Evolutionary conservation across 1,140 invertebrate genomes (phyloP).

Genomic region (Drosophila arizonae): DNA sequence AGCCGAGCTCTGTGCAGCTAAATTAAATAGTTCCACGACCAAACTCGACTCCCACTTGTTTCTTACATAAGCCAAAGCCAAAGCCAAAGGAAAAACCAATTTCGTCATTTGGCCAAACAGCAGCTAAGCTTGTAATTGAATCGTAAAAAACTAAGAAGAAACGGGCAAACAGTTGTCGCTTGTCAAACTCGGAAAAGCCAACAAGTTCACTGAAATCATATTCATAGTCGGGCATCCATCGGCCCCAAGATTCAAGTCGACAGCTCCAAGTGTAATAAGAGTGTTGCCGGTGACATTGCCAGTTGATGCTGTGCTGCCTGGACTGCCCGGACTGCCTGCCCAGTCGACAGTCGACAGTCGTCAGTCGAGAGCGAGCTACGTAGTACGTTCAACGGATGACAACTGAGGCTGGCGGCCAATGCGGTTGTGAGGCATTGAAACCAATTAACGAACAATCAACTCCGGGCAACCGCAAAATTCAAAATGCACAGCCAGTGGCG

Average conservation of each 20-base stretch:
- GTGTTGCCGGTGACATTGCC: constrained; percentile 8
- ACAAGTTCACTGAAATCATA: background rate
- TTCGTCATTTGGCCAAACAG: background rate
- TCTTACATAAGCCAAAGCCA: background rate
- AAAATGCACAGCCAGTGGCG: constrained; percentile 57
- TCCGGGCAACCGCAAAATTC: constrained; percentile 73
- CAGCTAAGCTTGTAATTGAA: constrained; percentile 1
- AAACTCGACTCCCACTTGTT: background rate
- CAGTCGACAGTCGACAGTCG: background rate
- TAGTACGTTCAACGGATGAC: constrained; percentile 15
- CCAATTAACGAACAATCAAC: constrained; percentile 77
- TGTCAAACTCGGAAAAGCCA: background rate
- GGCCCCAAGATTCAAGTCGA: background rate
- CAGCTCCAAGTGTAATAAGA: background rate
- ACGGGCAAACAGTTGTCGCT: too few relatives aligned
- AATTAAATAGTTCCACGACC: background rate
- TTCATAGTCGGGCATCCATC: background rate
- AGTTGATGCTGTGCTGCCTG: background rate
- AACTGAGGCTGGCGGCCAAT: constrained; percentile 49
- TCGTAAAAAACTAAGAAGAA: background rate
- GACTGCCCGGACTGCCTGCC: background rate
- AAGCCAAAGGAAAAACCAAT: too few relatives aligned
- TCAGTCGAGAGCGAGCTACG: constrained; percentile 20
- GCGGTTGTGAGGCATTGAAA: constrained; percentile 73
- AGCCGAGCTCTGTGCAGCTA: background rate